Evolutionary conservation across 2,888 invertebrate species (phyloP).

Genomic region (Dusona sp.): DNA sequence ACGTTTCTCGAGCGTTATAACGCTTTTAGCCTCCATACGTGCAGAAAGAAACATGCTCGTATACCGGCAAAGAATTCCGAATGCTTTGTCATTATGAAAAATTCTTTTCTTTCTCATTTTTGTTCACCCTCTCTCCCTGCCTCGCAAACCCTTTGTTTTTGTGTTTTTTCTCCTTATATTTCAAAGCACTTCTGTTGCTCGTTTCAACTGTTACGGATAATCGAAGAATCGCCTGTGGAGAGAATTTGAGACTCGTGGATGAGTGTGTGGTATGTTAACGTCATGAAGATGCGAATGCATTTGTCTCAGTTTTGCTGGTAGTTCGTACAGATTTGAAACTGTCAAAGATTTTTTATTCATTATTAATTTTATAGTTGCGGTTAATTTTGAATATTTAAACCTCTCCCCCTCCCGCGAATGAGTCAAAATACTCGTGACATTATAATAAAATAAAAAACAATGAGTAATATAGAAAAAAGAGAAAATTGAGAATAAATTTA

Average conservation of each 20-base stretch:
- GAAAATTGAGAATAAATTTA: background rate
- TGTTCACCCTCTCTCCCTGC: background rate
- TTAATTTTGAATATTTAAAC: background rate
- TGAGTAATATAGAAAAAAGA: too few relatives aligned
- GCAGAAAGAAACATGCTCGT: constrained; percentile 35
- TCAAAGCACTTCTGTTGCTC: background rate
- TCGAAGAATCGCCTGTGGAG: background rate
- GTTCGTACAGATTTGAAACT: background rate
- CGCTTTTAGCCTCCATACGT: constrained; percentile 33
- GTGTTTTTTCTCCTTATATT: background rate
- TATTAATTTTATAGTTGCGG: too few relatives aligned
- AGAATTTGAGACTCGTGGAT: background rate
- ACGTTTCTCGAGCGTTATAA: constrained; percentile 40
- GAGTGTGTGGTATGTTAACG: background rate
- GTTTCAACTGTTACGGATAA: background rate
- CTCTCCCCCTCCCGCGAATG: too few relatives aligned
- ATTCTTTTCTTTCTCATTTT: background rate
- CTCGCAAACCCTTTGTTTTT: background rate
- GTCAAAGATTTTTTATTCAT: background rate
- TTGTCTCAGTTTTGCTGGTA: background rate
- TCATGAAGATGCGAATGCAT: background rate
- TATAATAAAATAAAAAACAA: too few relatives aligned
- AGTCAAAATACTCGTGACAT: too few relatives aligned
- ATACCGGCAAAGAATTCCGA: constrained; percentile 22
- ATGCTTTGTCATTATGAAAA: constrained; percentile 14